Conservation (phyloP, 2,888 invertebrate genomes). For the Anthoptus insignis region DNA sequence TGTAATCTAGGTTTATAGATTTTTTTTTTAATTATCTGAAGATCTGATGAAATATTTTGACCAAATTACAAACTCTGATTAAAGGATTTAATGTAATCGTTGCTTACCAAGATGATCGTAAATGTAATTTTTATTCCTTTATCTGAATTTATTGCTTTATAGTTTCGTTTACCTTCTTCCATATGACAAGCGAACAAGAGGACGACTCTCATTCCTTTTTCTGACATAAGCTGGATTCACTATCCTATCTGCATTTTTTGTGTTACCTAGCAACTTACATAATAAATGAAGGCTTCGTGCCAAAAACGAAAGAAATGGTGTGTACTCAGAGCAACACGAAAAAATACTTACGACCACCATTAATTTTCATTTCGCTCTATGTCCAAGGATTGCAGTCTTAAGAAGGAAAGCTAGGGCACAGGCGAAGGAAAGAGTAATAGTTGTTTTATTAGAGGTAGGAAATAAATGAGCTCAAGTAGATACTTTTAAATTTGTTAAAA, state of each 20-base stretch:
- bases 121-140: too few species aligned
- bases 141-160: too few species aligned
- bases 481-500: constrained; percentile 25
- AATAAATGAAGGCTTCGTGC: constrained; percentile 81
- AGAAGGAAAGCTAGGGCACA: constrained; percentile 51
- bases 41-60: too few species aligned
- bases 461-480: constrained; percentile 29
- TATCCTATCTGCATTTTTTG: constrained; percentile 71
- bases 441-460: constrained; percentile 39
- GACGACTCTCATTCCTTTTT: constrained; percentile 19
- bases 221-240: constrained; percentile 49
- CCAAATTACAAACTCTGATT: too few species aligned
- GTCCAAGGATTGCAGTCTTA: constrained; percentile 78
- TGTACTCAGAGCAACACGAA: constrained; percentile 85
- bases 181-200: constrained; percentile 12
- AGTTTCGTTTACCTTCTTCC: background rate
- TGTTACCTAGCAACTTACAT: constrained; percentile 73
- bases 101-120: too few species aligned
- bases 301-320: constrained; percentile 84
- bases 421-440: constrained; percentile 31
- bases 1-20: too few species aligned
- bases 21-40: too few species aligned
- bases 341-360: constrained; percentile 83
- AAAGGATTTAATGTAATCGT: too few species aligned
- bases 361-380: constrained; percentile 84